Evolutionary conservation across 2,888 invertebrate species (phyloP), one percentile per base, ranked within the genome.

Genomic region (Chesias legatella): DNA sequence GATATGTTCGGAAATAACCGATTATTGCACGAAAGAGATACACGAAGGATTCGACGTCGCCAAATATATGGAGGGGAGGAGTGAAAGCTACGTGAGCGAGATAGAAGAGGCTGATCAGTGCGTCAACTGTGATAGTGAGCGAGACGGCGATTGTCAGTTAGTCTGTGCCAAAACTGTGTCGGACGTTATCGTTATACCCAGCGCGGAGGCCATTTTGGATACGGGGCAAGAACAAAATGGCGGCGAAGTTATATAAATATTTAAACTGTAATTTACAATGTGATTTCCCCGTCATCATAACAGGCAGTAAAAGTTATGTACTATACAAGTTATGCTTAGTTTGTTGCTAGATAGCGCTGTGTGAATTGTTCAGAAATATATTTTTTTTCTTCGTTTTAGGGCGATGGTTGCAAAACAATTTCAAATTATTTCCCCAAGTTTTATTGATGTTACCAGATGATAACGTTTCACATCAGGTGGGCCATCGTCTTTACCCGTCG

Each of bases 141-240:
- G 46, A 9, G 48, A 48, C 10, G 48, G 49, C 10, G 59, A 63
- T 21, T 76, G 76, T 60, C 74, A 70, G 48, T 47, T 68, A 10
- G 64, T 51, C 0, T 79, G 84, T 66, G 73, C 73, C 47, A 77
- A 75, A 47, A 68, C 45, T 32, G 73, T 82, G 17, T 71, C 63
- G 1, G 84, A 84, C 33, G 81, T 82, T 5, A 84, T 81, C 31
- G 83, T 83, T 3, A 81, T 83, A 73, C 79, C 77, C 0, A 83
- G 83, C 53, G 81, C 79, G 6, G 84, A 82, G 45, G 83, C 82
- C 31, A 82, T 80, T 6, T 66, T 84, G 50, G 81, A 82, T 56
- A 77, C 74, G 0, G 80, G 75, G 11, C 80, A 73, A 21, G 43
- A 54, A 11, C 51, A 28, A 34, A 42, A 52, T 37, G 42, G 47